These are phyloP conservation scores for Polylopha cassiicola DNA, from an alignment of 2,888 invertebrate genomes.

Conservation along the genomic window DNA sequence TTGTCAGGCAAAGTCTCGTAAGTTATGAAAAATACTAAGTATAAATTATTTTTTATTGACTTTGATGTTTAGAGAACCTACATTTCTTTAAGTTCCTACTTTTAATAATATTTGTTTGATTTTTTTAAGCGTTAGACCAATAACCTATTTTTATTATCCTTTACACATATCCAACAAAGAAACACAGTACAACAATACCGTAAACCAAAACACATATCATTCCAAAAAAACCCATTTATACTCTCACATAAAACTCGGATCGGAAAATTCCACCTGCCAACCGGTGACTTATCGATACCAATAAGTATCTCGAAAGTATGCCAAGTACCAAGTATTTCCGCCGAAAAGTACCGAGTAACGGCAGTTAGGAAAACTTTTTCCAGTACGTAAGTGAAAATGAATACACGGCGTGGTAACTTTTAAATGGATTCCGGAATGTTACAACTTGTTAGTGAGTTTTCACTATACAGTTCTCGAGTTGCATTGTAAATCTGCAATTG, in stretches of 20 bases:
- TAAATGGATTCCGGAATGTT: constrained; percentile 46
- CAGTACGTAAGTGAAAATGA: constrained; percentile 31
- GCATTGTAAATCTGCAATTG: constrained; percentile 1
- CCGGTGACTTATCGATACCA: constrained; percentile 4
- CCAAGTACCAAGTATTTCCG: constrained; percentile 25
- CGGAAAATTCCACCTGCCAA: constrained; percentile 10
- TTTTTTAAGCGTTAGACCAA: too few species aligned
- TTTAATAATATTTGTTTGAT: too few species aligned
- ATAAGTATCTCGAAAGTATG: constrained; percentile 5
- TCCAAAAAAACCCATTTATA: too few species aligned
- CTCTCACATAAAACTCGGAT: constrained; percentile 4
- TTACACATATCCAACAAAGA: too few species aligned
- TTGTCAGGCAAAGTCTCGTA: too few species aligned
- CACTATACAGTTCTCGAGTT: constrained; percentile 14
- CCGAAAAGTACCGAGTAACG: constrained; percentile 22
- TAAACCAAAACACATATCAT: too few species aligned
- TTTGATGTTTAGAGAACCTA: too few species aligned
- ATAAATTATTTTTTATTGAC: too few species aligned
- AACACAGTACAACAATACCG: too few species aligned
- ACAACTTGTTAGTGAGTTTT: constrained; percentile 44
- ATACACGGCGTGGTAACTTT: constrained; percentile 34
- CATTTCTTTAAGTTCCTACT: too few species aligned
- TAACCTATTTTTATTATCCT: too few species aligned
- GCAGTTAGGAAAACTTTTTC: constrained; percentile 25
- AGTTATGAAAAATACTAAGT: too few species aligned